Conservation (phyloP, 2,113 vertebrate genomes). For the Calyptommatus sinebrachiatus region DNA sequence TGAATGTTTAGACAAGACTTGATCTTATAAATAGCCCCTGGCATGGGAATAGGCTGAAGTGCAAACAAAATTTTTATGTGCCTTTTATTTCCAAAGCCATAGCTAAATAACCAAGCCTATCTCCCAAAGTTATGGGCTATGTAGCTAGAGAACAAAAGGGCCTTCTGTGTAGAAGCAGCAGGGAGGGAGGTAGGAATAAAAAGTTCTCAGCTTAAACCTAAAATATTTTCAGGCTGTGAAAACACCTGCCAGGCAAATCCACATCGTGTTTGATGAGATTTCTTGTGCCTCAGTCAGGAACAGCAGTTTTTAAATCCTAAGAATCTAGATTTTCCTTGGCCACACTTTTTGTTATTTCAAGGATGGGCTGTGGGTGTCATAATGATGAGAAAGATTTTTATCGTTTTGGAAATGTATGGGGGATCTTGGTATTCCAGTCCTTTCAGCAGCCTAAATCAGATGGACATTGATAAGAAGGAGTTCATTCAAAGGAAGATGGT, state of each 20-base stretch:
- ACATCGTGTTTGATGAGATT: neutral
- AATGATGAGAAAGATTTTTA: neutral
- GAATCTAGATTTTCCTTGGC: neutral
- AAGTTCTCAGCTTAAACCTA: neutral
- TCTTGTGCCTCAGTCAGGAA: neutral
- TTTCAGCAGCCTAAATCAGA: neutral
- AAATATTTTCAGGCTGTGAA: neutral
- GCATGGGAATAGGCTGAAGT: neutral
- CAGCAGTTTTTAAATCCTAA: neutral
- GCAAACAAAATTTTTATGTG: neutral
- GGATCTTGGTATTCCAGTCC: neutral
- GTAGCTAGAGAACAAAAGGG: neutral
- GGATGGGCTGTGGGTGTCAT: neutral
- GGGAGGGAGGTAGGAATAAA: neutral
- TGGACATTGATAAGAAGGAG: too few relatives aligned
- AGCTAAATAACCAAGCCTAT: neutral
- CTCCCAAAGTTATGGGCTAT: neutral
- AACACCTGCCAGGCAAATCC: neutral
- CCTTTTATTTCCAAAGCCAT: neutral
- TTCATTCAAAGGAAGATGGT: too few relatives aligned
- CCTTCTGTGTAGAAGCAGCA: neutral
- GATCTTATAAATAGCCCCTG: neutral
- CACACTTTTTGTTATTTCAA: neutral
- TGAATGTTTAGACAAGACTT: neutral
- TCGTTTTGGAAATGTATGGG: neutral